Evolutionary conservation across 2,113 vertebrate genomes (phyloP).

Genomic region (Steatornis caripensis): DNA sequence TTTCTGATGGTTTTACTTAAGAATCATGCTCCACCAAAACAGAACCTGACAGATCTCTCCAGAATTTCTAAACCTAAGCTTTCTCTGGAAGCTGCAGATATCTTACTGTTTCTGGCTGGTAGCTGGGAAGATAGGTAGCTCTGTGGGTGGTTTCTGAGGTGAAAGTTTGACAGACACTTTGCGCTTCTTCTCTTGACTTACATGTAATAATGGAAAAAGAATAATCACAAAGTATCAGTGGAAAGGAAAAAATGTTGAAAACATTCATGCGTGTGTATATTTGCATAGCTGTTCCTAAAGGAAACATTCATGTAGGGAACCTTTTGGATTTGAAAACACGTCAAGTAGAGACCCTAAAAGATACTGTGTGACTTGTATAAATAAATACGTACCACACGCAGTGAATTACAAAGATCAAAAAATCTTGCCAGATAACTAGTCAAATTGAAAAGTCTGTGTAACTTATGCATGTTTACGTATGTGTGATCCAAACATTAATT

Average conservation of each 20-base stretch:
- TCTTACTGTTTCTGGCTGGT: background rate
- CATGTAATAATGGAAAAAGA: background rate
- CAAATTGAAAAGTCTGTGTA: background rate
- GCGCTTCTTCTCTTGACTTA: background rate
- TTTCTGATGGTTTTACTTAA: background rate
- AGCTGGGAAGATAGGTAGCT: background rate
- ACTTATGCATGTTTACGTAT: background rate
- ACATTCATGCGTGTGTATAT: rapidly evolving
- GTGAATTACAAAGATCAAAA: background rate
- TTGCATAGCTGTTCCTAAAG: background rate
- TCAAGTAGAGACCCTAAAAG: background rate
- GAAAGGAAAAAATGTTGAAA: background rate
- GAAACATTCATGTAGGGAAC: background rate
- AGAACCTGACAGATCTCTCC: background rate
- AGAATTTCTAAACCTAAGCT: background rate
- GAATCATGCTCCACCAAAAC: background rate
- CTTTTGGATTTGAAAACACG: background rate
- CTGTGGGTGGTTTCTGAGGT: background rate
- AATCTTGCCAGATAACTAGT: background rate
- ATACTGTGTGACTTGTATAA: background rate
- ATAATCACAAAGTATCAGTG: background rate
- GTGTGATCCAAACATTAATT: background rate
- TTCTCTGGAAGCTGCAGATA: background rate
- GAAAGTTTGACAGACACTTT: background rate
- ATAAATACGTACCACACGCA: background rate